Conservation (phyloP, 2,888 invertebrate species). For the Rhingia campestris region DNA sequence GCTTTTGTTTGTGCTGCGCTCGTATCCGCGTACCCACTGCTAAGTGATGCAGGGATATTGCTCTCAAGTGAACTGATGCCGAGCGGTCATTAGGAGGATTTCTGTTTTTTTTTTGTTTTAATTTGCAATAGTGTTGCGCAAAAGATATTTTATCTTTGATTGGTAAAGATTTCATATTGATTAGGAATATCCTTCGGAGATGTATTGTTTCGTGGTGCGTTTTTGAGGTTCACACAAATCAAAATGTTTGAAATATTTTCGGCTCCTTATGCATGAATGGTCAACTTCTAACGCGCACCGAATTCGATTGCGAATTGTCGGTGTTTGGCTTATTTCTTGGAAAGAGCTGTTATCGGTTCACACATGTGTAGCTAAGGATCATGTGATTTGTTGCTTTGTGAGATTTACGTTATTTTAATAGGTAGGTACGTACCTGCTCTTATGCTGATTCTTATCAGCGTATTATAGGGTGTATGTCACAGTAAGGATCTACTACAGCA, state of each 20-base stretch:
- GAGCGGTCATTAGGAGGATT: slow-evolving; percentile 59
- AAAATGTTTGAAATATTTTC: slow-evolving; percentile 53
- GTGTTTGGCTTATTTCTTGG: neutral
- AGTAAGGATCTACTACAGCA: too few relatives aligned
- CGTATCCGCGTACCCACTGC: neutral
- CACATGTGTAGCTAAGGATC: neutral
- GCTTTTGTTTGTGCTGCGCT: slow-evolving; percentile 45
- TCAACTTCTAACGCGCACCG: neutral
- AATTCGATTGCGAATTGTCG: neutral
- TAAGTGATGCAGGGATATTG: slow-evolving; percentile 57
- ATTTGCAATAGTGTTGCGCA: slow-evolving; percentile 62
- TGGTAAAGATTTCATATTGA: slow-evolving; percentile 54
- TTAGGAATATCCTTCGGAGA: slow-evolving; percentile 42
- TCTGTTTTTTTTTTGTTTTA: slow-evolving; percentile 15
- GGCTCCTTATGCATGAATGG: neutral
- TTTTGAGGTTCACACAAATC: slow-evolving; percentile 37
- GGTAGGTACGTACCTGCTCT: too few relatives aligned
- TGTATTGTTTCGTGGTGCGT: slow-evolving; percentile 25
- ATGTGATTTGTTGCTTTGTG: neutral
- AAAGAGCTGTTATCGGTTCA: slow-evolving; percentile 1
- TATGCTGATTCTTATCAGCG: too few relatives aligned
- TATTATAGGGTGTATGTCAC: too few relatives aligned
- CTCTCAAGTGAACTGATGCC: slow-evolving; percentile 35
- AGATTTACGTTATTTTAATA: neutral
- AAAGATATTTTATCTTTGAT: slow-evolving; percentile 42